Evolutionary conservation across 2,113 vertebrate genomes (phyloP).

Genomic region (Aldabrachelys gigantea): DNA sequence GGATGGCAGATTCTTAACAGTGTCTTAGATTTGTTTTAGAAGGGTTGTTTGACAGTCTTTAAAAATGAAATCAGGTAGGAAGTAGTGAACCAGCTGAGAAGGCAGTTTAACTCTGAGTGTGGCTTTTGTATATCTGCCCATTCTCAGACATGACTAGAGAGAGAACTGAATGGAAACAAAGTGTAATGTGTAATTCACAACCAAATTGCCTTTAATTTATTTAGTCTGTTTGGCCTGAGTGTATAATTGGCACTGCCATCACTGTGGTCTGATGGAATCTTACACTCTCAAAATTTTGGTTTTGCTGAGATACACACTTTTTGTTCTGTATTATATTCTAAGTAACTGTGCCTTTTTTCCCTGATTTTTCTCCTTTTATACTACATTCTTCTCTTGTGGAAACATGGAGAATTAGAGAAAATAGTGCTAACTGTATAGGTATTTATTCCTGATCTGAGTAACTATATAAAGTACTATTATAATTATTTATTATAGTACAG

Average conservation of each 20-base stretch:
- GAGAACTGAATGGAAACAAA: slow-evolving; percentile 28
- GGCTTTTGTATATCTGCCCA: slow-evolving; percentile 1
- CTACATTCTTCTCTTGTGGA: not conserved
- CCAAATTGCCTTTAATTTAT: slow-evolving; percentile 37
- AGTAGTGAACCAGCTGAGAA: not conserved
- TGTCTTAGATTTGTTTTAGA: slow-evolving; percentile 22
- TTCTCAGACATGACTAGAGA: slow-evolving; percentile 18
- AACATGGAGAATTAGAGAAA: not conserved
- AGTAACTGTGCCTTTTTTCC: too few relatives aligned
- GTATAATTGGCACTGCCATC: not conserved
- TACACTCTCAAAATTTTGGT: not conserved
- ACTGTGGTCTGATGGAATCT: slow-evolving; percentile 9
- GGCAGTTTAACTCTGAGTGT: not conserved
- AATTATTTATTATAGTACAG: not conserved
- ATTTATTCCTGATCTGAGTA: not conserved
- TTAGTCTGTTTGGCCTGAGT: slow-evolving; percentile 38
- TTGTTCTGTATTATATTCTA: not conserved
- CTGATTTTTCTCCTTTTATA: not conserved
- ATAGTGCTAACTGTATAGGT: not conserved
- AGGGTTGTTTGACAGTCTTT: not conserved
- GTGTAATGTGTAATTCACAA: slow-evolving; percentile 3
- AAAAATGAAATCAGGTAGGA: not conserved
- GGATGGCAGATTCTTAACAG: not conserved
- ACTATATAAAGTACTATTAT: not conserved
- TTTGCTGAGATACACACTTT: not conserved